These are phyloP conservation scores for Taurulus bubalis DNA, from an alignment of 2,113 vertebrate genomes.

Conservation along the genomic window DNA sequence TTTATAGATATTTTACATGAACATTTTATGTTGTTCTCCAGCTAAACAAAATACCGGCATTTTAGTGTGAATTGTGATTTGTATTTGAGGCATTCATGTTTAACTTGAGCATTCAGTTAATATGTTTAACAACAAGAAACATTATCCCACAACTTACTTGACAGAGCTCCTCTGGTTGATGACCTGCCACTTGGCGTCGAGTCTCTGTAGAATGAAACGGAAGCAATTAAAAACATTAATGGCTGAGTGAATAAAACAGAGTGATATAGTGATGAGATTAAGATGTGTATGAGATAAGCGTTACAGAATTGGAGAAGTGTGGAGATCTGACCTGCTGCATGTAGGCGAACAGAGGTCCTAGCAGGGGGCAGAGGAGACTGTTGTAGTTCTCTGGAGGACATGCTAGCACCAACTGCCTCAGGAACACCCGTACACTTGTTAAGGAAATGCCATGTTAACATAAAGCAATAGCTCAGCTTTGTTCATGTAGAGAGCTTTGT, in stretches of 20 bases:
- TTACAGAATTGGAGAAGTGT: neutral
- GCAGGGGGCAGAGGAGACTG: slow-evolving; percentile 90
- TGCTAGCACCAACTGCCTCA: slow-evolving; percentile 92
- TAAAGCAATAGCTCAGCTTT: slow-evolving; percentile 4
- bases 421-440: slow-evolving; percentile 88
- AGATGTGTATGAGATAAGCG: neutral
- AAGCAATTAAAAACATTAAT: neutral
- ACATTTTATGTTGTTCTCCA: neutral
- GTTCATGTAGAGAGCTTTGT: neutral
- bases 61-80: neutral
- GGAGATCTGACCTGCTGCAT: slow-evolving; percentile 88
- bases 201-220: slow-evolving; percentile 85
- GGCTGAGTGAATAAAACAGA: neutral
- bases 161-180: slow-evolving; percentile 90
- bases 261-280: neutral
- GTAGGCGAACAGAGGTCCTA: slow-evolving; percentile 93
- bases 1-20: neutral
- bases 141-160: slow-evolving; percentile 82
- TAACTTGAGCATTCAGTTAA: neutral
- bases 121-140: neutral
- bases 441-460: slow-evolving; percentile 77
- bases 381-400: slow-evolving; percentile 92
- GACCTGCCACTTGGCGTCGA: slow-evolving; percentile 93
- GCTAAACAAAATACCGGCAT: neutral
- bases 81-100: neutral